phyloP scores from a whole-genome alignment of 2,888 invertebrate genomes.

The Epinotia bilunana region DNA sequence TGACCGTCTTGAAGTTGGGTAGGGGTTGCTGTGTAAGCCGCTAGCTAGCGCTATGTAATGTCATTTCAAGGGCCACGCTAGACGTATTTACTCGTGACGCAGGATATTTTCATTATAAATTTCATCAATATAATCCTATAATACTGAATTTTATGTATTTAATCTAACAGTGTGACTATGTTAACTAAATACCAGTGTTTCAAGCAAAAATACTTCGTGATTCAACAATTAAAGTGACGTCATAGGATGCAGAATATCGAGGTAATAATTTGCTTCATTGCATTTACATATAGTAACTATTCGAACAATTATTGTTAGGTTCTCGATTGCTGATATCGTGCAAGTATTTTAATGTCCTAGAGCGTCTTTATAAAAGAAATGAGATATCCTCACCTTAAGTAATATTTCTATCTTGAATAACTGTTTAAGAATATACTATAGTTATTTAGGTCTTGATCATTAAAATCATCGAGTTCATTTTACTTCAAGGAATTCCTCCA shows the following conservation, averaged over 20 bases:
- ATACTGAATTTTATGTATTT: neutral
- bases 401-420: neutral
- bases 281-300: neutral
- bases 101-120: neutral
- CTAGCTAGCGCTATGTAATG: neutral
- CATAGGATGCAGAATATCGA: neutral
- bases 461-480: neutral
- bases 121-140: neutral
- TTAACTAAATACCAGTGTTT: neutral
- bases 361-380: neutral
- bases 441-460: neutral
- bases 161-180: neutral
- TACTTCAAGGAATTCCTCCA: neutral
- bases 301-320: neutral
- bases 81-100: constrained; percentile 10
- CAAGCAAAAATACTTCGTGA: neutral
- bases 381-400: neutral
- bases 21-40: constrained; percentile 6
- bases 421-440: neutral
- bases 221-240: constrained; percentile 6
- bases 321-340: no score
- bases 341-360: neutral
- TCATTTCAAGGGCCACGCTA: constrained; percentile 29
- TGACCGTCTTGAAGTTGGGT: neutral
- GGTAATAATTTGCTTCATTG: constrained; percentile 14